A percentile compares a stretch with the other conserved stretches of the same genome.
These are phyloP conservation scores for Misgurnus anguillicaudatus DNA, from an alignment of 2,113 vertebrate species.

Conservation along the genomic window DNA sequence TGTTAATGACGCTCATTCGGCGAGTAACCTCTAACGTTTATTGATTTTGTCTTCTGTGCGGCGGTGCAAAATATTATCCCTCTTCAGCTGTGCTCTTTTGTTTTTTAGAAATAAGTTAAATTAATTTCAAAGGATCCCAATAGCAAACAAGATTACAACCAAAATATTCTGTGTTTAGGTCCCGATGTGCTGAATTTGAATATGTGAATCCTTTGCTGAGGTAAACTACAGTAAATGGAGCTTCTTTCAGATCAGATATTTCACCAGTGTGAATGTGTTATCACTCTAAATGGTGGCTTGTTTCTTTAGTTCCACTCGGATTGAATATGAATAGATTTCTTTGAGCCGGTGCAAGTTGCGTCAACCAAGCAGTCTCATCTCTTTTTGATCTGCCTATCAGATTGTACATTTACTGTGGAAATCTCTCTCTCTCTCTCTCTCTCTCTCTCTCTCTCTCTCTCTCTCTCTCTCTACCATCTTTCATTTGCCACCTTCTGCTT, in stretches of 20 bases:
- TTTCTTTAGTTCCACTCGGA: slow-evolving; percentile 39
- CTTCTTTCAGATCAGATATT: slow-evolving; percentile 35
- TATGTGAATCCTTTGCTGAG: neutral
- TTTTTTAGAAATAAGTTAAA: slow-evolving; percentile 25
- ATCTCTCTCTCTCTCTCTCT: slow-evolving; percentile 2
- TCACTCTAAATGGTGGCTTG: slow-evolving; percentile 56
- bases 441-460: neutral
- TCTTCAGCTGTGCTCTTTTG: neutral
- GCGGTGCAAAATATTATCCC: slow-evolving; percentile 29
- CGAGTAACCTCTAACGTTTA: slow-evolving; percentile 7
- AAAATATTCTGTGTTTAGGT: neutral
- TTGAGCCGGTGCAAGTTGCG: slow-evolving; percentile 62
- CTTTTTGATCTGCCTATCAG: slow-evolving; percentile 60
- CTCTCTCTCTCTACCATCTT: slow-evolving; percentile 35
- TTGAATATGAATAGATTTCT: slow-evolving; percentile 64
- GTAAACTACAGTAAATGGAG: slow-evolving; percentile 26
- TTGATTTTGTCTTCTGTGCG: slow-evolving; percentile 1
- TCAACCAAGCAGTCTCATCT: slow-evolving; percentile 61
- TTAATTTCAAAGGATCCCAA: slow-evolving; percentile 20
- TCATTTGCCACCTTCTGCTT: slow-evolving; percentile 50
- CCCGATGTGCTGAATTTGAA: neutral
- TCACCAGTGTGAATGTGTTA: slow-evolving; percentile 60
- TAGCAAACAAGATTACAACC: neutral
- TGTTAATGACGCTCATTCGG: slow-evolving; percentile 1
- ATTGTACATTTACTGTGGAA: slow-evolving; percentile 44